Evolutionary conservation across 2,113 vertebrate species (phyloP).

Genomic region (Enhydra lutris): DNA sequence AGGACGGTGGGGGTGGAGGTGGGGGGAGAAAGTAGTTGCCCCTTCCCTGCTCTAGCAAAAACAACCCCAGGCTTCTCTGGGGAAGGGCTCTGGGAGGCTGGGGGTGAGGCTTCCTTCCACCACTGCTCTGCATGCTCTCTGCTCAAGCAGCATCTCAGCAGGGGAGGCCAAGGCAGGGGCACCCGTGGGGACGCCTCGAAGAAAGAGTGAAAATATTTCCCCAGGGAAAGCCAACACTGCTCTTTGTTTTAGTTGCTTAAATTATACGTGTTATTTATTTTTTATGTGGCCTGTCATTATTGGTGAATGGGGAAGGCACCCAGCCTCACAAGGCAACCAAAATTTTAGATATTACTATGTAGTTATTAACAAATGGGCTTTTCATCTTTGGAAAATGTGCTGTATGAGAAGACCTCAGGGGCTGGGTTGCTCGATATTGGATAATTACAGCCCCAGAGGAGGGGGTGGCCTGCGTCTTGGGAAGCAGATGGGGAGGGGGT

Average conservation of each 20-base stretch:
- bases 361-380: constrained; percentile 64
- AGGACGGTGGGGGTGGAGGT: rapidly evolving
- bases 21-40: not conserved
- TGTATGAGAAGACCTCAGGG: not conserved
- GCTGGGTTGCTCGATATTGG: not conserved
- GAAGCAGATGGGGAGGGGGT: not conserved
- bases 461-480: not conserved
- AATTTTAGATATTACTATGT: constrained; percentile 63
- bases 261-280: constrained; percentile 76
- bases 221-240: constrained; percentile 55
- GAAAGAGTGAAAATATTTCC: constrained; percentile 66
- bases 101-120: not conserved
- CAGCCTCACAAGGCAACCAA: constrained; percentile 49
- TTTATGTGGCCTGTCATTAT: constrained; percentile 75
- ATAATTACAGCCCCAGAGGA: not conserved
- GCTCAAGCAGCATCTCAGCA: constrained; percentile 23
- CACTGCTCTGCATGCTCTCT: rapidly evolving
- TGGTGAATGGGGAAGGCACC: constrained; percentile 73
- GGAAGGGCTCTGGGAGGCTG: not conserved
- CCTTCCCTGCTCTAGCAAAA: not conserved
- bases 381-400: constrained; percentile 42
- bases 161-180: constrained; percentile 67
- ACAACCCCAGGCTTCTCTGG: not conserved
- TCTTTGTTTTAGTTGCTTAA: constrained; percentile 73
- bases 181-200: not conserved